Conservation (phyloP, 2,113 vertebrate genomes). For the Lampris incognitus region DNA sequence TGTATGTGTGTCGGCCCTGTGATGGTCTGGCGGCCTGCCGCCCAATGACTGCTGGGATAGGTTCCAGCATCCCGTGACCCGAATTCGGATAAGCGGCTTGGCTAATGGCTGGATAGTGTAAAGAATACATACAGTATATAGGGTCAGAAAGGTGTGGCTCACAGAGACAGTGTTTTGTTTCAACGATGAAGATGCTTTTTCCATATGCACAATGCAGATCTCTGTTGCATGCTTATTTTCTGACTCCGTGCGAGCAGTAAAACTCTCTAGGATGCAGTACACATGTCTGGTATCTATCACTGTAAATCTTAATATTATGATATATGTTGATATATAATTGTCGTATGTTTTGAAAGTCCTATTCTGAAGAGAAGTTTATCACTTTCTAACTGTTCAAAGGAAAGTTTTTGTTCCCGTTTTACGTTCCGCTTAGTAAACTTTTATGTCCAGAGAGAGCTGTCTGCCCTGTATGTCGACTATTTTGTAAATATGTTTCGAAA, state of each 20-base stretch:
- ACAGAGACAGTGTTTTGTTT: conserved; percentile 48
- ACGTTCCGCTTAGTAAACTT: conserved; percentile 53
- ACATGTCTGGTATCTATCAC: conserved; percentile 63
- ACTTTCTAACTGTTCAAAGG: conserved; percentile 31
- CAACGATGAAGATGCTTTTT: conserved; percentile 61
- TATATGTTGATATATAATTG: conserved; percentile 69
- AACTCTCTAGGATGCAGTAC: conserved; percentile 69
- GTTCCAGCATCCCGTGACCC: too few species aligned
- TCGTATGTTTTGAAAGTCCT: conserved; percentile 62
- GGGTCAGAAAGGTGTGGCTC: conserved; percentile 56
- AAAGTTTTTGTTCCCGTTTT: conserved; percentile 53
- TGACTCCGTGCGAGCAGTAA: conserved; percentile 72
- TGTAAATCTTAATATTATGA: conserved; percentile 75
- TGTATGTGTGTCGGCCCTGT: too few species aligned
- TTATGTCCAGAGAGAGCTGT: conserved; percentile 56
- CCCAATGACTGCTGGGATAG: too few species aligned
- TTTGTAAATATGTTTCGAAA: conserved; percentile 77
- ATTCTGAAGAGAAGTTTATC: conserved; percentile 39
- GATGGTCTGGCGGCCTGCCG: too few species aligned
- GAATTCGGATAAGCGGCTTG: too few species aligned
- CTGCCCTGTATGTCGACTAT: conserved; percentile 51
- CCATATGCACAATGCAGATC: conserved; percentile 76
- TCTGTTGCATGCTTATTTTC: conserved; percentile 76
- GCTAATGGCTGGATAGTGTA: too few species aligned
- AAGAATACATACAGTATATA: background rate